These are phyloP conservation scores for Esperia sulphurella DNA, from an alignment of 2,888 invertebrate genomes.

Conservation along the genomic window DNA sequence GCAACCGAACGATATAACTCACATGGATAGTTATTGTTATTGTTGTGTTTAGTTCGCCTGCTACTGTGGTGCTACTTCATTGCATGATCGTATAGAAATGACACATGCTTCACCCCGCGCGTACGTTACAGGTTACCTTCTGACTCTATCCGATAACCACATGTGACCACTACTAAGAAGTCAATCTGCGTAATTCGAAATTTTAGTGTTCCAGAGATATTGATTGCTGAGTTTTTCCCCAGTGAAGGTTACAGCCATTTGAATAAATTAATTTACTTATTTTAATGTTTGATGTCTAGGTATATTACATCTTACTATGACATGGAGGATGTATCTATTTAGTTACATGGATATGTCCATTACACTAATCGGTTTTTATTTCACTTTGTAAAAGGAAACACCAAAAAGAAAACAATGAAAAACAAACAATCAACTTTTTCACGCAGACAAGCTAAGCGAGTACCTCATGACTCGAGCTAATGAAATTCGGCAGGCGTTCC, in stretches of 20 bases:
- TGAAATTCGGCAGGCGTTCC: slow-evolving; percentile 14
- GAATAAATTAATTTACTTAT: too few relatives aligned
- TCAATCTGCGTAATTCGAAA: too few relatives aligned
- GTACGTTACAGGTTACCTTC: neutral
- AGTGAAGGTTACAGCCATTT: too few relatives aligned
- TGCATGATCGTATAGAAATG: neutral
- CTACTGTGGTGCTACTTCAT: neutral
- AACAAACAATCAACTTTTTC: slow-evolving; percentile 4
- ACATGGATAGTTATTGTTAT: slow-evolving; percentile 21
- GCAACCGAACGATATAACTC: slow-evolving; percentile 52
- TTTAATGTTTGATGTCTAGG: too few relatives aligned
- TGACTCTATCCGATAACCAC: neutral
- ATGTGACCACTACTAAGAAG: neutral
- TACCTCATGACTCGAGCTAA: slow-evolving; percentile 3
- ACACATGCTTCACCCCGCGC: neutral
- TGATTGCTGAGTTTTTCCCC: too few relatives aligned
- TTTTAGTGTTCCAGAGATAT: too few relatives aligned
- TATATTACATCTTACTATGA: too few relatives aligned
- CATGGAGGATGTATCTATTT: too few relatives aligned
- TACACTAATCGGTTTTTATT: neutral
- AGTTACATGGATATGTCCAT: neutral
- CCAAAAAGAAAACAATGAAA: neutral
- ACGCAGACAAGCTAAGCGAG: neutral
- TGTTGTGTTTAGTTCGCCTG: too few relatives aligned
- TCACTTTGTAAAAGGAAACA: neutral